Base-by-base conservation (phyloP, 1,140 invertebrate genomes). In the Andricus grossulariae region DNA sequence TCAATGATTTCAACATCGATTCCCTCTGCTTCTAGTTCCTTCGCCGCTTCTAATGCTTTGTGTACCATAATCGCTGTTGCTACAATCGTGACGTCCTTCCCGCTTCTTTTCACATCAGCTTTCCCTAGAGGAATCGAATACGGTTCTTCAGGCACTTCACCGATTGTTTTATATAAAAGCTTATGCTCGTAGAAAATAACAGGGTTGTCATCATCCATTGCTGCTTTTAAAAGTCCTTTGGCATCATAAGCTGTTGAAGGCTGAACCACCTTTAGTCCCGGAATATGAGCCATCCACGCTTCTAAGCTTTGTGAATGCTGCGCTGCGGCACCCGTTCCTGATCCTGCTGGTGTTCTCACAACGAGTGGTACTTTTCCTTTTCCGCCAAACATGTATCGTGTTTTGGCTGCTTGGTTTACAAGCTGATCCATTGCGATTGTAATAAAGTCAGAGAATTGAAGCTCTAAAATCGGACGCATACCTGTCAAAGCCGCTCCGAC, bases 291-390 rank as follows among this genome's bases (percentile, higher is more conserved):
- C 87, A 94, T 96, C 95, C 95, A 96, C 0, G 94, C 92, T 60
- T 92, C 95, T 88, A 93, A 96, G 88, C 95, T 95, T 85, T 96
- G 95, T 16, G 94, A 95, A 87, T 96, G 95, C 86, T 96, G 95
- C 50, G 95, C 96, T 51, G 90, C 95, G 25, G 96, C 94, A 73
- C 95, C 95, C 51, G 92, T 88, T 32, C 95, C 94, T 54, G 94
- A 92, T 21, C 95, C 95, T 89, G 96, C 96, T 25, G 95, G 94
- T 4, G 95, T 95, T 25, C 95, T 92, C 88, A 96, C 96, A 50
- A 96, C 94, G 83, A 96, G 95, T 8, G 95, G 94, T 6, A 95
- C 93, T 78, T 93, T 90, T 16, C 94, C 91, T 93, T 84, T 83
- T 72, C 95, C 95, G 70, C 93, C 94, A 21, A 94, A 95, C 95